Base-by-base conservation (phyloP, 2,113 vertebrate species). In the Hyla sarda region DNA sequence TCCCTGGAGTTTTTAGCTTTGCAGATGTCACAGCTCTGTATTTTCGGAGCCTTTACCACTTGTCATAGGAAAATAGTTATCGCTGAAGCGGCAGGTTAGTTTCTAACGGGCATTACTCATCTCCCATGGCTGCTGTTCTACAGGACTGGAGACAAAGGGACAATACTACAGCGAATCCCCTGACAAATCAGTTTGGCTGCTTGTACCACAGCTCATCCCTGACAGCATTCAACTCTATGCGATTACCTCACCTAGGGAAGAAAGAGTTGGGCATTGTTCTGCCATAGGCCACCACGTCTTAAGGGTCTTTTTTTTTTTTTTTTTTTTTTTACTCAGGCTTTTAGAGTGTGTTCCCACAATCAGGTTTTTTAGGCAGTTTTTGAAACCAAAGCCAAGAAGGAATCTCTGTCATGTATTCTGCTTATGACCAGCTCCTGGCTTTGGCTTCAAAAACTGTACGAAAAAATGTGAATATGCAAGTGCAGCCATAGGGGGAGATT, bases 11-110 rank as follows among this genome's bases (percentile, higher is more conserved):
- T 23, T 77, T 34, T 54, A 11, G 48, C 28, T 76, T 78, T 48
- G 23, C 25, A 14, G 52, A 77, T 77, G 48, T 77, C 74, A 77
- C 28, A 19, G 74, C 74, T 54, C 75, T 23, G 19, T 23, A 56
- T 56, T 56, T 79, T 58, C 10, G 19, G 50, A 41, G 32, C 19
- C 28, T 77, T 54, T 32, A 52, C 13, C 30, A 32, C 47, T 75
- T 74, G 71, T 74, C 71, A 75, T 16, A 34, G 25, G 25, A 77
- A 56, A 56, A 78, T 23, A 79, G 32, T 16, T 54, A 19, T 77
- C 2, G 30, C 50, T n/a, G 16, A 50, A 77, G 23, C 37, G 0
- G 17, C 34, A 71, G 28, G 11, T 32, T 2, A 54, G 10, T 77
- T 32, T 28, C 7, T 77, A 54, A 32, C 32, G 48, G 48, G 52